phyloP scores from a whole-genome alignment of 2,797 vertebrate species.

The Megaceryle alcyon region DNA sequence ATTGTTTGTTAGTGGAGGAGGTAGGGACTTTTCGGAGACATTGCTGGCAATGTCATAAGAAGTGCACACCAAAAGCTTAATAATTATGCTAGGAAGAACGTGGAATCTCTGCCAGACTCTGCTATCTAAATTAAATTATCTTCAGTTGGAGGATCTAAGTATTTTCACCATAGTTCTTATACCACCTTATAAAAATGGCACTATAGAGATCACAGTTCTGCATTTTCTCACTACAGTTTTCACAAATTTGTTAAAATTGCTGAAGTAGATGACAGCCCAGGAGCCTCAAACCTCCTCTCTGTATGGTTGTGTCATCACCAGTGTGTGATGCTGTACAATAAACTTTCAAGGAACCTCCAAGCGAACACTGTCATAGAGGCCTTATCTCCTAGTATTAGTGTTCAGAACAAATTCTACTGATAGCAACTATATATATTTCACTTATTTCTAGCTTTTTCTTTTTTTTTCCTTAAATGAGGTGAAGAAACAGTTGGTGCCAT shows the following conservation, averaged over 20 bases:
- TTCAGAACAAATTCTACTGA: not conserved
- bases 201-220: not conserved
- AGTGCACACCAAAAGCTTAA: not conserved
- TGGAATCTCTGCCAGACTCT: not conserved
- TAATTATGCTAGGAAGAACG: not conserved
- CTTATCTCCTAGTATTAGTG: not conserved
- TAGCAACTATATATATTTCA: not conserved
- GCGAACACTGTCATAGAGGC: not conserved
- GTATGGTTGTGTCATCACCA: not conserved
- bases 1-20: not conserved
- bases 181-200: not conserved
- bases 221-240: not conserved
- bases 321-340: not conserved
- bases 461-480: not conserved
- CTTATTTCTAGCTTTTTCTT: not conserved
- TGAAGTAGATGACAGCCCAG: not conserved
- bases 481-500: not conserved
- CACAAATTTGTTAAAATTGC: not conserved
- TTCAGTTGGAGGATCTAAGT: not conserved
- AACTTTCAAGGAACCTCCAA: not conserved
- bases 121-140: not conserved
- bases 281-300: not conserved
- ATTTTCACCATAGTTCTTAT: not conserved
- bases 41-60: conserved; percentile 4
- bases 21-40: not conserved